These are phyloP conservation scores for Planiliza haematocheilus DNA, from an alignment of 2,113 vertebrate genomes.

Conservation along the genomic window DNA sequence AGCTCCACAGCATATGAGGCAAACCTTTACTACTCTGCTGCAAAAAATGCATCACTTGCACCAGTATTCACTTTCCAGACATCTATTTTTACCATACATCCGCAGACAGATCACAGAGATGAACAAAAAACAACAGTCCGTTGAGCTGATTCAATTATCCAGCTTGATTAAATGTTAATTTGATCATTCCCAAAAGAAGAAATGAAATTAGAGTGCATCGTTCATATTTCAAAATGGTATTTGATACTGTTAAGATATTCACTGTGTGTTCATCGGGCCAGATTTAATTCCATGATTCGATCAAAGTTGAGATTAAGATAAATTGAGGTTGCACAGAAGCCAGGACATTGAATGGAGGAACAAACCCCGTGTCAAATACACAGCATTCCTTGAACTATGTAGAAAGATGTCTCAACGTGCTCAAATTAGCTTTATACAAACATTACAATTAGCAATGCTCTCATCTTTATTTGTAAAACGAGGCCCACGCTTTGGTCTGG, in stretches of 20 bases:
- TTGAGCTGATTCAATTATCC: slow-evolving; percentile 35
- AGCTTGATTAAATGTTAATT: slow-evolving; percentile 63
- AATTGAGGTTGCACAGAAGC: slow-evolving; percentile 20
- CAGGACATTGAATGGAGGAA: not conserved
- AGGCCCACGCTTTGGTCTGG: too few relatives aligned
- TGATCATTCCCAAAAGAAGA: slow-evolving; percentile 47
- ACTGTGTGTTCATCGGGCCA: slow-evolving; percentile 40
- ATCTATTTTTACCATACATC: slow-evolving; percentile 13
- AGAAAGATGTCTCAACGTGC: too few relatives aligned
- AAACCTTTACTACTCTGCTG: not conserved
- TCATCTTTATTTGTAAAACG: too few relatives aligned
- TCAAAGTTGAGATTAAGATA: slow-evolving; percentile 47
- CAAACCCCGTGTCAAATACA: not conserved
- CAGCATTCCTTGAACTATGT: too few relatives aligned
- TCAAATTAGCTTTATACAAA: too few relatives aligned
- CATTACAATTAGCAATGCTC: too few relatives aligned
- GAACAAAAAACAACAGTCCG: slow-evolving; percentile 36
- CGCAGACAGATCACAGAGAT: slow-evolving; percentile 18
- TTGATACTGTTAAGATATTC: slow-evolving; percentile 37
- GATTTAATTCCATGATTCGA: slow-evolving; percentile 53
- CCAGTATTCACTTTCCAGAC: not conserved
- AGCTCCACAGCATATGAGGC: not conserved
- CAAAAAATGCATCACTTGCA: not conserved
- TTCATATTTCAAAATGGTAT: slow-evolving; percentile 51
- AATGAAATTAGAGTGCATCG: slow-evolving; percentile 53